Conservation (phyloP, 1,140 invertebrate genomes). For the Antheraea pernyi region DNA sequence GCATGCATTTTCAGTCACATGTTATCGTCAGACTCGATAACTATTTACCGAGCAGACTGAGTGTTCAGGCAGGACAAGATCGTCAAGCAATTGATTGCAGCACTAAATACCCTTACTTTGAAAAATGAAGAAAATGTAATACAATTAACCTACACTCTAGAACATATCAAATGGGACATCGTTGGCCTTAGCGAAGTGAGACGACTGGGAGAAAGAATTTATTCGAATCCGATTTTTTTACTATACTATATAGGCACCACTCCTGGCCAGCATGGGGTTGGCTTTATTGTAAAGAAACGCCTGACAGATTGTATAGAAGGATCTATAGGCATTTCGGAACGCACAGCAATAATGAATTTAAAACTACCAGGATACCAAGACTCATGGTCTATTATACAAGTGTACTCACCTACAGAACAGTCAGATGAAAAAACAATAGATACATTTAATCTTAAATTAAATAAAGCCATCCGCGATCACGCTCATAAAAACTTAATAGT, state of each 20-base stretch:
- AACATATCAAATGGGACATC: too few species aligned
- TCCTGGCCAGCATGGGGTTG: background rate
- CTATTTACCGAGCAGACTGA: too few species aligned
- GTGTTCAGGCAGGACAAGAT: too few species aligned
- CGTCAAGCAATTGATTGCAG: too few species aligned
- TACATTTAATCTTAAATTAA: background rate
- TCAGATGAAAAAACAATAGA: background rate
- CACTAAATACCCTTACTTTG: too few species aligned
- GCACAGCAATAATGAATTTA: background rate
- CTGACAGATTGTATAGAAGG: background rate
- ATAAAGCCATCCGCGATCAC: background rate
- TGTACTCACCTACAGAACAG: slow-evolving; percentile 1
- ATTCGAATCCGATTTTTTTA: background rate
- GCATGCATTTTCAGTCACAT: too few species aligned
- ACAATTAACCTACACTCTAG: too few species aligned
- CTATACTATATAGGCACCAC: slow-evolving; percentile 2
- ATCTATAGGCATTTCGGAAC: background rate
- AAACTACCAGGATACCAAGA: background rate
- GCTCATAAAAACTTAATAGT: background rate
- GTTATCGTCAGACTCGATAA: too few species aligned
- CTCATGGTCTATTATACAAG: slow-evolving; percentile 6
- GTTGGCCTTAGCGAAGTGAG: background rate
- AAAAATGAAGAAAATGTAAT: too few species aligned
- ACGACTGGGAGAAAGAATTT: background rate
- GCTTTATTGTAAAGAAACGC: background rate